These are phyloP conservation scores for Athrips mouffetella DNA, from an alignment of 2,888 invertebrate species.

Conservation along the genomic window DNA sequence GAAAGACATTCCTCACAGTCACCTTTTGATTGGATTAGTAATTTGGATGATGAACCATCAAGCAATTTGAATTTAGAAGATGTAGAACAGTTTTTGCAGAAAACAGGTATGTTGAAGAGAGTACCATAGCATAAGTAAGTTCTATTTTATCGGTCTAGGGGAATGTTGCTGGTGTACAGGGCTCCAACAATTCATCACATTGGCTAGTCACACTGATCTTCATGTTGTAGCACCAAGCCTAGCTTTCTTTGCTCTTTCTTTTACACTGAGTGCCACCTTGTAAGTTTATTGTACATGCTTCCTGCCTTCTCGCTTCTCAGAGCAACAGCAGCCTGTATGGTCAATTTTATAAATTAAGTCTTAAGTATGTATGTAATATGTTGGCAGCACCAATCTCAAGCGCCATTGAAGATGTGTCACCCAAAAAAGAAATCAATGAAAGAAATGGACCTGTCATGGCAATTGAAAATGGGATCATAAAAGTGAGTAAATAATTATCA, in stretches of 20 bases:
- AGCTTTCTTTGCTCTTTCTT: too few relatives aligned
- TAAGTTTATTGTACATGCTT: too few relatives aligned
- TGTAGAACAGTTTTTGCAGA: slow-evolving; percentile 65
- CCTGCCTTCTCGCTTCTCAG: too few relatives aligned
- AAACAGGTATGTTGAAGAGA: slow-evolving; percentile 56
- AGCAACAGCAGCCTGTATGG: too few relatives aligned
- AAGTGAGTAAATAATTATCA: slow-evolving; percentile 38
- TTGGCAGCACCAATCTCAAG: slow-evolving; percentile 32
- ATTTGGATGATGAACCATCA: slow-evolving; percentile 52
- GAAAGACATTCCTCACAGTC: slow-evolving; percentile 57
- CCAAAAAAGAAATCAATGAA: slow-evolving; percentile 30
- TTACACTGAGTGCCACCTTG: too few relatives aligned
- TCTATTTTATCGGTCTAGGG: too few relatives aligned
- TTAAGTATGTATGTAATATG: slow-evolving; percentile 10
- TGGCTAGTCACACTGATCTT: too few relatives aligned
- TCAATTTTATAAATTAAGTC: not conserved
- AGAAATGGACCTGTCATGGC: slow-evolving; percentile 60
- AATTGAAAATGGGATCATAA: slow-evolving; percentile 71
- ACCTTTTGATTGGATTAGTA: slow-evolving; percentile 56
- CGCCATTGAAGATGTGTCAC: slow-evolving; percentile 21
- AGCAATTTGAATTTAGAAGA: slow-evolving; percentile 61
- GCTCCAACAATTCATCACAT: too few relatives aligned
- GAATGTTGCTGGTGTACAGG: too few relatives aligned
- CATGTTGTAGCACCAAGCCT: too few relatives aligned
- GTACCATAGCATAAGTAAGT: too few relatives aligned